Base-by-base conservation (phyloP, 2,113 vertebrate genomes). In the Triplophysa rosa region DNA sequence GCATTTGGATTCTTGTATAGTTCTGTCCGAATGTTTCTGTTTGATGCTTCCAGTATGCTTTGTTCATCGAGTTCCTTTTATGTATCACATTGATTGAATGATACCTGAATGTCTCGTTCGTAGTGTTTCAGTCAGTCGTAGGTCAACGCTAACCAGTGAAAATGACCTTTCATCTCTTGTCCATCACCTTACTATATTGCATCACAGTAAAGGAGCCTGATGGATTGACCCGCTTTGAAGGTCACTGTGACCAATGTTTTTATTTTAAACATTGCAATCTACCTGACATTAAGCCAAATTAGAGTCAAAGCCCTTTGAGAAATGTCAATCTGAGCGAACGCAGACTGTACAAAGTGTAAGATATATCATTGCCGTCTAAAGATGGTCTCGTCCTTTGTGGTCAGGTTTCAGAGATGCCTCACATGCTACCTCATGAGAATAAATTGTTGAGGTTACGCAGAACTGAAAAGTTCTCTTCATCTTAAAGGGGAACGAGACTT, bases 1-100 rank as follows among this genome's bases (percentile, higher is more conserved):
- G 72, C 85, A 85, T 85, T 77, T 65, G 82, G 89, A 75, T 87
- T 80, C 72, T 84, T 90, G 89, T 92, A 90, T 80, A 91, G 88
- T 83, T 63, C 67, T 67, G 78, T 73, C 59, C 87, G 37, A 26
- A 59, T 74, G 62, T 78, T 88, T 73, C 84, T 45, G 76, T 73
- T 81, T 87, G 87, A 89, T 71, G 87, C 84, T 88, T 90, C 88
- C 86, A 90, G 84, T 77, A 56, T 81, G 76, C 84, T 84, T 67
- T 88, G 21, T 42, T 52, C 54, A 59, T 61, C 11, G 14, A 23
- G 9, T 67, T 63, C 82, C 54, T 62, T 58, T 24, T n/a, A 80
- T 58, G 84, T 87, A 80, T 80, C 83, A 82, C 78, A 87, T 78
- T 72, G 84, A 86, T 62, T 80, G 54, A 68, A 71, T 79, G 72